phyloP scores from a whole-genome alignment of 2,113 vertebrate genomes.

The Cettia cetti region DNA sequence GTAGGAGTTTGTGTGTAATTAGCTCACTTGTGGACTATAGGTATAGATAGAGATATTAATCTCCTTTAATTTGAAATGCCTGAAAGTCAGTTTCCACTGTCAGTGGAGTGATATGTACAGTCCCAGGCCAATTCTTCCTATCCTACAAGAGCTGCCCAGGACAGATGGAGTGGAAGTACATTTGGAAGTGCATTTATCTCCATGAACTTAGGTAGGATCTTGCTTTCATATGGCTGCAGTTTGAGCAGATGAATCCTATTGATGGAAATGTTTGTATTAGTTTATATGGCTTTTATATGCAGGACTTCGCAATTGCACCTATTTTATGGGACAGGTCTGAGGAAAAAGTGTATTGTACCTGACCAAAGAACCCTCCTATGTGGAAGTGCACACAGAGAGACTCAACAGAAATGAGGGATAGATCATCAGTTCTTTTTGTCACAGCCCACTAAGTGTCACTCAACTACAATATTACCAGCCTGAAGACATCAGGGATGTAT shows the following conservation, averaged over 20 bases:
- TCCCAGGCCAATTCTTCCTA: not conserved
- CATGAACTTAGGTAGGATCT: not conserved
- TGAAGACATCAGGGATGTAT: not conserved
- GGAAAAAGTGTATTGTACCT: not conserved
- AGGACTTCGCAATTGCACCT: not conserved
- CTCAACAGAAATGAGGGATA: not conserved
- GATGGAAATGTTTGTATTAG: not conserved
- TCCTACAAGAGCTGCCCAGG: not conserved
- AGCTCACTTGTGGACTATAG: not conserved
- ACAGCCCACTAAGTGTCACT: not conserved
- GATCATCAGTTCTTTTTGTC: not conserved
- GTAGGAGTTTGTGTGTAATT: not conserved
- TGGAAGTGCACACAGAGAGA: not conserved
- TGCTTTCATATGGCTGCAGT: not conserved
- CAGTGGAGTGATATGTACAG: not conserved
- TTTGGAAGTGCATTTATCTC: not conserved
- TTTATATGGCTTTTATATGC: not conserved
- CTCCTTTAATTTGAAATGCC: not conserved
- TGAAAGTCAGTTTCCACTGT: not conserved
- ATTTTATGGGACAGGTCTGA: not conserved
- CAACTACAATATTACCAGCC: not conserved
- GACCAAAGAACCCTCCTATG: not conserved
- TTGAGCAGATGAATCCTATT: not conserved
- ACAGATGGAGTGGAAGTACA: not conserved
- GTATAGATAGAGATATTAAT: not conserved